Conservation (phyloP, 2,888 invertebrate genomes). For the Drosophila nr. perissopoda region DNA sequence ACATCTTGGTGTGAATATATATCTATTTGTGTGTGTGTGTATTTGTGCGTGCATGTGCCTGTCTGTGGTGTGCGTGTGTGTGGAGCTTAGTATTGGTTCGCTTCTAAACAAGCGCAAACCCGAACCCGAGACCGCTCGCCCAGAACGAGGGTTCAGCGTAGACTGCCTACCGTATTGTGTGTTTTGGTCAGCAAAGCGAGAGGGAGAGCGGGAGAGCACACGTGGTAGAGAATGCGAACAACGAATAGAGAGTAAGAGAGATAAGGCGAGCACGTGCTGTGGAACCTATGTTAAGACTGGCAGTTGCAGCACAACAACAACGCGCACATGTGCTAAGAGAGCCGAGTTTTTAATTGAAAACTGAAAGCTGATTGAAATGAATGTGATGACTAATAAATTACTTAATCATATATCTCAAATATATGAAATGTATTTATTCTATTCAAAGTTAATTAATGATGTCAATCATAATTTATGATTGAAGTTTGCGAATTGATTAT, state of each 20-base stretch:
- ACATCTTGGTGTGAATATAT: constrained; percentile 28
- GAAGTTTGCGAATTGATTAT: constrained; percentile 1
- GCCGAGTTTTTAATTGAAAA: not conserved
- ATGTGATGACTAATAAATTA: not conserved
- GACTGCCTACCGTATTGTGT: constrained; percentile 45
- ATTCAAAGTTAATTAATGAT: not conserved
- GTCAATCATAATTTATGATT: not conserved
- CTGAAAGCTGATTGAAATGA: not conserved
- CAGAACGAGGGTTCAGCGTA: constrained; percentile 63
- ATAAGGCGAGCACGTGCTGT: constrained; percentile 41
- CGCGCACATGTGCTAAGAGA: constrained; percentile 6
- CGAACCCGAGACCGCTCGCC: constrained; percentile 60
- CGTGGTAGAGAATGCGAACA: not conserved
- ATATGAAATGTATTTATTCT: not conserved
- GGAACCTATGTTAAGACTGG: constrained; percentile 13
- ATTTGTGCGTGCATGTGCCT: not conserved
- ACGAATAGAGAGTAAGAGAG: not conserved
- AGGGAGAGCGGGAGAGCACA: constrained; percentile 21
- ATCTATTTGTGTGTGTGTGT: not conserved
- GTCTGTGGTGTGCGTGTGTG: constrained; percentile 8
- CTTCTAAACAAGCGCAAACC: constrained; percentile 40
- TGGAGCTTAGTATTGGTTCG: constrained; percentile 15
- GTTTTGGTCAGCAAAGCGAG: constrained; percentile 33
- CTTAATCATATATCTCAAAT: not conserved
- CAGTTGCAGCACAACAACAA: not conserved